Percentiles rank a stretch among this genome's conserved stretches.
phyloP scores from a whole-genome alignment of 2,113 vertebrate species.

The Pterocles orientalis region DNA sequence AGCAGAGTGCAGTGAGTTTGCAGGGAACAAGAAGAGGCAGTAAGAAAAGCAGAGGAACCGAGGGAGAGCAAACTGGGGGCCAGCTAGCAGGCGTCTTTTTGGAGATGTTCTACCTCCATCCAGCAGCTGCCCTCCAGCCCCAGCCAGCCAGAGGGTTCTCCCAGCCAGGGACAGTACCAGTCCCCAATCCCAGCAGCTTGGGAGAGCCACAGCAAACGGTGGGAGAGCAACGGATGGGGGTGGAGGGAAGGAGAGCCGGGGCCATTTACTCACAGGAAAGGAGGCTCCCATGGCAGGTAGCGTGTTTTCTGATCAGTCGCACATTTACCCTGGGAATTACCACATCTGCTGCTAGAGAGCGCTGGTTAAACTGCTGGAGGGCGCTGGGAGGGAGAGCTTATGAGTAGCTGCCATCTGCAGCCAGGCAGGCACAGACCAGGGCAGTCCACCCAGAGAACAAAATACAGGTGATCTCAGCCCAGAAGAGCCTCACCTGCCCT shows the following conservation, averaged over 20 bases:
- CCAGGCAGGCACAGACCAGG: neutral
- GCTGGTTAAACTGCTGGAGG: neutral
- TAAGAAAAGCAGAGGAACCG: neutral
- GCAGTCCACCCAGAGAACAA: neutral
- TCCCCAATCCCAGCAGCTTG: neutral
- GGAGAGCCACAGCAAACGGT: neutral
- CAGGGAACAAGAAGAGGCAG: neutral
- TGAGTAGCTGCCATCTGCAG: neutral
- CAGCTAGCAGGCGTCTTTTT: neutral
- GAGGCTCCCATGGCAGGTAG: neutral
- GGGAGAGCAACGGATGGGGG: neutral
- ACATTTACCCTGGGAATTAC: neutral
- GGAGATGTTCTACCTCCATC: neutral
- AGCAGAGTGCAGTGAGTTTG: neutral
- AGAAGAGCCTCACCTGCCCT: neutral
- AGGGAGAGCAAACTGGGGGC: neutral
- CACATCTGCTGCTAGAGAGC: neutral
- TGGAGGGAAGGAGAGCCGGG: neutral
- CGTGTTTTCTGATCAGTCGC: rapidly evolving
- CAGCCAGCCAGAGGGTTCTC: rapidly evolving
- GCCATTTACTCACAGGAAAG: too few relatives aligned
- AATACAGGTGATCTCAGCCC: neutral
- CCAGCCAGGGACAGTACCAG: neutral
- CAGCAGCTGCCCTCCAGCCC: neutral
- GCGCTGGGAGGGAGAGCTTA: neutral